phyloP scores from a whole-genome alignment of 1,140 invertebrate genomes.

The Drosophila saltans region DNA sequence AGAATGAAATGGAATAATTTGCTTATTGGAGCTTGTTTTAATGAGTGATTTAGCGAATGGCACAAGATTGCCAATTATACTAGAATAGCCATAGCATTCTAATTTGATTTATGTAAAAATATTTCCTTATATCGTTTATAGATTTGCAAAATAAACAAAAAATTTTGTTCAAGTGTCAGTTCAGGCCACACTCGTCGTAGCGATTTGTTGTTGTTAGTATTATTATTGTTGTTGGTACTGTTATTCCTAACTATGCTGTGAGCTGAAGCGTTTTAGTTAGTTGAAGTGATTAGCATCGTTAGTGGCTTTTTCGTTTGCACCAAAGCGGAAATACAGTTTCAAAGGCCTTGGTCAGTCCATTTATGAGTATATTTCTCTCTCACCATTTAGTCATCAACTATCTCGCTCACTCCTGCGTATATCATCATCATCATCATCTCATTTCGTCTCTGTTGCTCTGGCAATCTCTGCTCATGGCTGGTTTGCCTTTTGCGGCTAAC shows the following conservation, averaged over 20 bases:
- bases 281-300: slow-evolving; percentile 79
- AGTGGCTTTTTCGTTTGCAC: slow-evolving; percentile 75
- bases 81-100: no score
- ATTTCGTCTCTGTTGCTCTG: not conserved
- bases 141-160: no score
- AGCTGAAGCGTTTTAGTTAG: slow-evolving; percentile 75
- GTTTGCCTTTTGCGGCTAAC: slow-evolving; percentile 38
- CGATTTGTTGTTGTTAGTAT: slow-evolving; percentile 6
- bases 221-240: not conserved
- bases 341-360: slow-evolving; percentile 64
- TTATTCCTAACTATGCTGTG: slow-evolving; percentile 33
- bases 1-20: no score
- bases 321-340: slow-evolving; percentile 69
- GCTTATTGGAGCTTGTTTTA: no score
- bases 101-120: no score
- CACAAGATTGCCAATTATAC: no score
- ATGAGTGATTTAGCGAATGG: no score
- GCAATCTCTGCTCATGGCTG: slow-evolving; percentile 12
- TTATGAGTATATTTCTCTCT: slow-evolving; percentile 50
- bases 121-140: no score
- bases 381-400: slow-evolving; percentile 5
- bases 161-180: slow-evolving; percentile 28
- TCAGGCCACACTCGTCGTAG: slow-evolving; percentile 19
- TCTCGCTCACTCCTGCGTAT: not conserved
- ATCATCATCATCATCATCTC: not conserved